These are phyloP conservation scores for Bettongia penicillata DNA, from an alignment of 2,113 vertebrate species.

Conservation along the genomic window DNA sequence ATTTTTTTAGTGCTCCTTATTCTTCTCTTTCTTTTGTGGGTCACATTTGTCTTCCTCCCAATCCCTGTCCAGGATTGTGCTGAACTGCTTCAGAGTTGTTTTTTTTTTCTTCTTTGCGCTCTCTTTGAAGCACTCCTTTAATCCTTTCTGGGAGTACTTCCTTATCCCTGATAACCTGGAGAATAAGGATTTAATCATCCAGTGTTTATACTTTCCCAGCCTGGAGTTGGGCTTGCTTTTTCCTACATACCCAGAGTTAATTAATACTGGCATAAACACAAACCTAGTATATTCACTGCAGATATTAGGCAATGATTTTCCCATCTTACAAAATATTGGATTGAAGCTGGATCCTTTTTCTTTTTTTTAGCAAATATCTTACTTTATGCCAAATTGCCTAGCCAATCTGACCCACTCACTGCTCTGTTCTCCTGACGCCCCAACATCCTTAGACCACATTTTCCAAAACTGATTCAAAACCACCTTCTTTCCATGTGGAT, in stretches of 20 bases:
- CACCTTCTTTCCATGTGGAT: background rate
- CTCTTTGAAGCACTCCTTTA: background rate
- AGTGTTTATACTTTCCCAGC: background rate
- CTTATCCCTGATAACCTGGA: background rate
- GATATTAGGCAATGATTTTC: background rate
- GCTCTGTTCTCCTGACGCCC: background rate
- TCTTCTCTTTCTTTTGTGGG: background rate
- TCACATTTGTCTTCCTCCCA: background rate
- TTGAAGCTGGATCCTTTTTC: background rate
- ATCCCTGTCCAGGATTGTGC: background rate
- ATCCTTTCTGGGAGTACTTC: background rate
- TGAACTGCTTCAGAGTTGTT: background rate
- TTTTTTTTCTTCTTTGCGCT: background rate
- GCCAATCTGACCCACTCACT: background rate
- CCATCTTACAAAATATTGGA: background rate
- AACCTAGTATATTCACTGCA: background rate
- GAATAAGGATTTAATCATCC: background rate
- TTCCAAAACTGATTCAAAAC: background rate
- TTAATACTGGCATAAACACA: background rate
- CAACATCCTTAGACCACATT: background rate
- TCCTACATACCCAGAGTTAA: background rate
- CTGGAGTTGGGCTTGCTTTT: background rate
- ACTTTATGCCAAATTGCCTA: background rate
- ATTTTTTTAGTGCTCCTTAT: background rate
- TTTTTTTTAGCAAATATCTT: background rate